A percentile compares a stretch with the other conserved stretches of the same genome.
Evolutionary conservation across 2,888 invertebrate species (phyloP).

Genomic region (Caradrina kadenii): DNA sequence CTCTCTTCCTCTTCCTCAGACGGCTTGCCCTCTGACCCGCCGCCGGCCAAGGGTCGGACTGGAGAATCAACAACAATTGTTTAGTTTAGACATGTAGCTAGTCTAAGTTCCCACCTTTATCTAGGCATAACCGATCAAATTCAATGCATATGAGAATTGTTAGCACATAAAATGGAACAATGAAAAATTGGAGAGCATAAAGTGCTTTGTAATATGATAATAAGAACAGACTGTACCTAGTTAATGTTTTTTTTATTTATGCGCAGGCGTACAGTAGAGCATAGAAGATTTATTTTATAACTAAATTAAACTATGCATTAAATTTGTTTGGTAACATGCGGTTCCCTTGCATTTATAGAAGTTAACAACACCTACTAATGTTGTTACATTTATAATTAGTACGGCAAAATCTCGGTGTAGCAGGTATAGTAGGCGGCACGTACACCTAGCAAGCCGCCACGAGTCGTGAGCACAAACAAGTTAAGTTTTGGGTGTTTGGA

Average conservation of each 20-base stretch:
- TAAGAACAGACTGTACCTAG: too few species aligned
- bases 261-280: background rate
- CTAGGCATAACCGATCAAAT: background rate
- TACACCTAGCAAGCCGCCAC: too few species aligned
- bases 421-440: too few species aligned
- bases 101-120: background rate
- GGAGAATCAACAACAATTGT: constrained; percentile 59
- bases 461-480: too few species aligned
- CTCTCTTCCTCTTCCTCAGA: constrained; percentile 88
- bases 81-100: constrained; percentile 20
- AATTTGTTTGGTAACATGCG: background rate
- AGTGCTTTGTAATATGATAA: too few species aligned
- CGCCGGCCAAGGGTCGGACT: constrained; percentile 89
- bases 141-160: background rate
- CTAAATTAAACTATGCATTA: background rate
- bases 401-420: constrained; percentile 24
- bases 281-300: too few species aligned
- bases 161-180: background rate
- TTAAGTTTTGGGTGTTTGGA: too few species aligned
- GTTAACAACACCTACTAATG: background rate
- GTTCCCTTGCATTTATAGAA: background rate
- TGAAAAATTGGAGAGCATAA: background rate
- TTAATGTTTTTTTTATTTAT: background rate
- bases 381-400: constrained; percentile 1
- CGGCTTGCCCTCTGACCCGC: constrained; percentile 83